These are phyloP conservation scores for Dynastes hyllus DNA, from an alignment of 2,888 invertebrate species.

Conservation along the genomic window DNA sequence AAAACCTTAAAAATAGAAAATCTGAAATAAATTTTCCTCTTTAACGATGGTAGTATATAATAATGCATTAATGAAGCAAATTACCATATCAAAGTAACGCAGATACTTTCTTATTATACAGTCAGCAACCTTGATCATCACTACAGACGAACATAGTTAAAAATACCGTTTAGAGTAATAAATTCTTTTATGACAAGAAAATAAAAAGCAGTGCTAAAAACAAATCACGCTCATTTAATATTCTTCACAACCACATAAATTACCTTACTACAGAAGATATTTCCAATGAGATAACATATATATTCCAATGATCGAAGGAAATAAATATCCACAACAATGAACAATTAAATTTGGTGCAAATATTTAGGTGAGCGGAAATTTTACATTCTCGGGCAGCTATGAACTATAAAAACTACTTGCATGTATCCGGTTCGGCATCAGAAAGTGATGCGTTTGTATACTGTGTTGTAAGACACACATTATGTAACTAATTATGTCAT, in stretches of 20 bases:
- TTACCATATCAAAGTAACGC: too few species aligned
- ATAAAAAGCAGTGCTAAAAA: too few species aligned
- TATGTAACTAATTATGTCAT: slow-evolving; percentile 6
- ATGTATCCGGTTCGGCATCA: not conserved
- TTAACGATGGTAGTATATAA: too few species aligned
- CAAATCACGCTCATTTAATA: too few species aligned
- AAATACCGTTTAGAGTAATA: not conserved
- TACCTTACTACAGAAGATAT: too few species aligned
- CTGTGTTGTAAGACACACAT: not conserved
- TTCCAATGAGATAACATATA: not conserved
- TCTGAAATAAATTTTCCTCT: too few species aligned
- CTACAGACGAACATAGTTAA: not conserved
- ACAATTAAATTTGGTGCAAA: slow-evolving; percentile 10
- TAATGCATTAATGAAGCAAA: too few species aligned
- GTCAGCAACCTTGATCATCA: not conserved
- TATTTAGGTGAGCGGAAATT: not conserved
- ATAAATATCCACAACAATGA: not conserved
- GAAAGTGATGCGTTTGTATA: not conserved
- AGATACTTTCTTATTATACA: too few species aligned
- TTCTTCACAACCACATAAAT: too few species aligned
- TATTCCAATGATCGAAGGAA: not conserved
- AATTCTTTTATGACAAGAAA: not conserved
- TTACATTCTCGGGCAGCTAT: not conserved
- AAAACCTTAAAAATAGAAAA: too few species aligned
- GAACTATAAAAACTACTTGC: not conserved